Percentiles rank a stretch among this genome's conserved stretches.
These are phyloP conservation scores for Phalacrocorax carbo DNA, from an alignment of 2,113 vertebrate species.

Conservation along the genomic window DNA sequence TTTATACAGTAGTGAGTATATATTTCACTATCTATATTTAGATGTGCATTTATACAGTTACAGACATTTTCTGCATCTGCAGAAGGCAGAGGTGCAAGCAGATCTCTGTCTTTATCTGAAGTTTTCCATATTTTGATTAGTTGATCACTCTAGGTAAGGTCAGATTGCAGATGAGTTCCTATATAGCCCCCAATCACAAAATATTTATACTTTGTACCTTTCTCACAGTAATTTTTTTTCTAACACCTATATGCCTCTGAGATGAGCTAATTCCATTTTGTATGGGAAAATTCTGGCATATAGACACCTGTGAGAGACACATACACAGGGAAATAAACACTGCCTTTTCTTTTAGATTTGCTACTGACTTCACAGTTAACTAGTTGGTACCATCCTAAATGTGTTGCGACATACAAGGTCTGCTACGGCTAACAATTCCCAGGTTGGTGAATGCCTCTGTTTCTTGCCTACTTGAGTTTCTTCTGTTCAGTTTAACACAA, in stretches of 20 bases:
- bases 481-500: not conserved
- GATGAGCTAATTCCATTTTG: not conserved
- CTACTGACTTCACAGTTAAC: not conserved
- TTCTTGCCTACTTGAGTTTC: not conserved
- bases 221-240: not conserved
- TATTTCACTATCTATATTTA: not conserved
- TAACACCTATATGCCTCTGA: not conserved
- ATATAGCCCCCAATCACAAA: not conserved
- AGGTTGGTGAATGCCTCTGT: not conserved
- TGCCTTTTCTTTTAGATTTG: not conserved
- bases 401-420: not conserved
- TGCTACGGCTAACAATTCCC: not conserved
- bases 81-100: not conserved
- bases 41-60: not conserved
- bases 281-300: not conserved
- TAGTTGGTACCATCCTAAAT: not conserved
- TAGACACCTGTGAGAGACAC: not conserved
- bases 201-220: not conserved
- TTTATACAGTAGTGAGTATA: not conserved
- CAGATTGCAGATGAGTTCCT: not conserved
- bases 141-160: not conserved
- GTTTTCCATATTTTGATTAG: not conserved
- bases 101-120: not conserved
- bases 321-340: not conserved
- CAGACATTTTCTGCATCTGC: not conserved